Evolutionary conservation across 2,888 invertebrate genomes (phyloP), one percentile per base, ranked within the genome.

Genomic region (Brachyptera risi): DNA sequence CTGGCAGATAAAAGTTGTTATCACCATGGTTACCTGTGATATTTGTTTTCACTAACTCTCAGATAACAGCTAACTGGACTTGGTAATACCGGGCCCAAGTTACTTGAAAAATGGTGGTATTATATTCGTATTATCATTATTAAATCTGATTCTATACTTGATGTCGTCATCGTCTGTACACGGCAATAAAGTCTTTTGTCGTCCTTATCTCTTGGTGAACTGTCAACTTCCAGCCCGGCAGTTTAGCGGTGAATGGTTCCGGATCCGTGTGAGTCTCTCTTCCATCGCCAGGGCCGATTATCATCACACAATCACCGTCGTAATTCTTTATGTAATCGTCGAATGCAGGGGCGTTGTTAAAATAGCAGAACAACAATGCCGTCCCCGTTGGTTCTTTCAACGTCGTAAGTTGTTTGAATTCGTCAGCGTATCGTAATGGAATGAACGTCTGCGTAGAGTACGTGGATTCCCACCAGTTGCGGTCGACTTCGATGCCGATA

Each of bases 341-440:
- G 73, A 91, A 92, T 21, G 88, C 88, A 1, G 70, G 67, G 5
- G 83, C 79, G 69, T 88, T 83, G 70, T 91, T 92, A 69, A 92
- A 92, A 69, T 92, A 92, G 70, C 90, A 92, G 72, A 92, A 92
- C 51, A 92, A 70, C 57, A 91, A 69, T 0, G 87, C 87, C 60
- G 81, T 80, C 42, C 3, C 74, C 71, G 1, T 78, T 72, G 0
- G 81, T 79, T 69, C 71, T 1, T 85, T 73, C 57, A 11, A 7
- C 1, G 23, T 24, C 13, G 4, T 19, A 44, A 59, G 19, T 40
- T 5, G 40, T 5, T 21, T n/a, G 23, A 9, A 7, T 4, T 74
- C 71, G 1, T 78, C 72, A 0, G 81, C 79, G 69, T 83, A 83
- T 63, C 80, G 78, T 27, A 87, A 77, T 2, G 83, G 79, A 63